phyloP scores from a whole-genome alignment of 1,140 invertebrate species.

The Caerostris darwini region DNA sequence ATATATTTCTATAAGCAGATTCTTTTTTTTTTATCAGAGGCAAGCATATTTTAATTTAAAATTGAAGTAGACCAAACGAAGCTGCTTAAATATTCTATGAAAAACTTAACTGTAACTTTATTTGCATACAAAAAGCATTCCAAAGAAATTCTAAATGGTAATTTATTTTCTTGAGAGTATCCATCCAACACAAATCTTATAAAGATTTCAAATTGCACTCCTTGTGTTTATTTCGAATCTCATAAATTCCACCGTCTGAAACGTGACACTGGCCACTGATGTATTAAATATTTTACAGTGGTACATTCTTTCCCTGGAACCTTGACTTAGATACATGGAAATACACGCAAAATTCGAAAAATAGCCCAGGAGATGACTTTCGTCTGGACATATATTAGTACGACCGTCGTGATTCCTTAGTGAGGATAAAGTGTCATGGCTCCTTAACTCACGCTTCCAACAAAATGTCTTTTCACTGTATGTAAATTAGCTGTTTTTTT shows the following conservation, averaged over 20 bases:
- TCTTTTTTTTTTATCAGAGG: too few species aligned
- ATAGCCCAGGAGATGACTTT: not conserved
- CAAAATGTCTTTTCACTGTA: conserved; percentile 42
- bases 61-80: too few species aligned
- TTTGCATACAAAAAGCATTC: conserved; percentile 9
- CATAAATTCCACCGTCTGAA: not conserved
- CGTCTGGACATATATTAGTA: conserved; percentile 6
- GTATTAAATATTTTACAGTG: conserved; percentile 19
- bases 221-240: not conserved
- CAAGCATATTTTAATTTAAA: too few species aligned
- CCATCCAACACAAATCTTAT: not conserved
- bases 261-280: conserved; percentile 3
- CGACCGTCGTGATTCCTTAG: not conserved
- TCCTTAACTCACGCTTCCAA: not conserved
- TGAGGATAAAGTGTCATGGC: conserved; percentile 18
- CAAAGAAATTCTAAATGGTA: not conserved
- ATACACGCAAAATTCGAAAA: conserved; percentile 6
- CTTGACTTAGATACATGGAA: conserved; percentile 49
- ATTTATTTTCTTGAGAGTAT: not conserved
- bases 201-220: conserved; percentile 17
- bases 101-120: not conserved
- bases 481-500: not conserved
- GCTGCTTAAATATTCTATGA: not conserved
- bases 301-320: conserved; percentile 2
- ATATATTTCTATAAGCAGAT: too few species aligned